These are phyloP conservation scores for Notothenia rossii DNA, from an alignment of 2,113 vertebrate species.

Conservation along the genomic window DNA sequence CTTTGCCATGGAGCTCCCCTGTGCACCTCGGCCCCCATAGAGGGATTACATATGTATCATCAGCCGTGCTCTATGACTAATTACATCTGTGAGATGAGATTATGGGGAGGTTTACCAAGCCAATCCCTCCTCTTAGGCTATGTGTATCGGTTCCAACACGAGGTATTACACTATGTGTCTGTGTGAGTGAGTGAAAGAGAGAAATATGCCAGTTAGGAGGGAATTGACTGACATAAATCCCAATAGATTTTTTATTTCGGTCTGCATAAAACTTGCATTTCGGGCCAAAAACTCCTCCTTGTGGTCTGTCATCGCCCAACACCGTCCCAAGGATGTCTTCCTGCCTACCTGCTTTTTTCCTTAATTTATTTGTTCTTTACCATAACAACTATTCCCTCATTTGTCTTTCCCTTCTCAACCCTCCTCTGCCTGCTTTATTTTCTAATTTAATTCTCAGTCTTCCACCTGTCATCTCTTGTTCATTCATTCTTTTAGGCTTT, in stretches of 20 bases:
- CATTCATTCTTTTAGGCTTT: neutral
- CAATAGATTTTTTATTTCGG: slow-evolving; percentile 35
- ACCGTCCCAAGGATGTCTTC: neutral
- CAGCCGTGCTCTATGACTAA: slow-evolving; percentile 84
- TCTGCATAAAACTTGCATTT: slow-evolving; percentile 30
- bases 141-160: slow-evolving; percentile 77
- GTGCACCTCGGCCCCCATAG: slow-evolving; percentile 77
- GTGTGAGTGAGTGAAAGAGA: slow-evolving; percentile 59
- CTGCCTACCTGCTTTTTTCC: neutral
- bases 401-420: neutral
- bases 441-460: slow-evolving; percentile 1
- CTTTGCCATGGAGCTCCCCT: slow-evolving; percentile 67
- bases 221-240: slow-evolving; percentile 67
- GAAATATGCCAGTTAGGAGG: slow-evolving; percentile 59
- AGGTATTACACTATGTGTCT: slow-evolving; percentile 70
- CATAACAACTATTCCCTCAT: neutral
- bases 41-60: slow-evolving; percentile 85
- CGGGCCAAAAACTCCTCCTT: slow-evolving; percentile 29
- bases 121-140: slow-evolving; percentile 80
- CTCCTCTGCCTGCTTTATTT: neutral
- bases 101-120: slow-evolving; percentile 81
- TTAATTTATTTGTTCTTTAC: neutral
- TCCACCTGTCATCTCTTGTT: slow-evolving; percentile 1
- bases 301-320: neutral
- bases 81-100: slow-evolving; percentile 87